Base-by-base conservation (phyloP, 2,888 invertebrate genomes). In the Mesoligia furuncula region DNA sequence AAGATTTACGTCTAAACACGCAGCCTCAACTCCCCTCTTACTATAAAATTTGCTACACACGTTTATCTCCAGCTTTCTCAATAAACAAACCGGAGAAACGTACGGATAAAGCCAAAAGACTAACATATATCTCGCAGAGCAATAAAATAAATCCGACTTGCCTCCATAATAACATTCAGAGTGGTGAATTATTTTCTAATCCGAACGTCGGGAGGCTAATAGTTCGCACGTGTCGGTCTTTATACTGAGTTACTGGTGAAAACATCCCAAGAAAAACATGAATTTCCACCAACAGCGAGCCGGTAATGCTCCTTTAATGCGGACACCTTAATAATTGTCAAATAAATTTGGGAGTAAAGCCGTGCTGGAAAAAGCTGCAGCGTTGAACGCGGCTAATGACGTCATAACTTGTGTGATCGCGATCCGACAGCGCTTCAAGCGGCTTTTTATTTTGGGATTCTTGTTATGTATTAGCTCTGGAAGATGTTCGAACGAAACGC, bases 101-200 rank as follows among this genome's bases (percentile, higher is more conserved):
- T 88, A 90, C 92, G 94, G 94, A 93, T 95, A 95, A 95, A 94
- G 93, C 93, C 94, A 88, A 95, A 94, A 95, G 94, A 95, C 95
- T 93, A 85, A 91, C 94, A 93, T 95, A 95, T 94, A 95, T 96
- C 95, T 95, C 93, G 88, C 86, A 89, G 51, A 85, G 95, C 95
- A 95, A 95, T 96, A 96, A 96, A 96, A 96, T 96, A 96, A 96
- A 96, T 96, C 96, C 95, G 90, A 89, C 93, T 91, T 92, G 89
- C 92, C 93, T 92, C 95, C 95, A 95, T 96, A 96, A 96, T 96
- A 96, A 96, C 96, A 95, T 96, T 95, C 94, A 93, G 94, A 93
- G 94, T 91, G 94, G 92, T 96, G 96, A 96, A 96, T 96, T 96
- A 96, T 96, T 96, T 96, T 96, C 96, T 96, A 96, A 96, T 96